Percentiles rank a stretch among this genome's conserved stretches.
phyloP scores from a whole-genome alignment of 2,888 invertebrate species.

The Fragum sueziense region DNA sequence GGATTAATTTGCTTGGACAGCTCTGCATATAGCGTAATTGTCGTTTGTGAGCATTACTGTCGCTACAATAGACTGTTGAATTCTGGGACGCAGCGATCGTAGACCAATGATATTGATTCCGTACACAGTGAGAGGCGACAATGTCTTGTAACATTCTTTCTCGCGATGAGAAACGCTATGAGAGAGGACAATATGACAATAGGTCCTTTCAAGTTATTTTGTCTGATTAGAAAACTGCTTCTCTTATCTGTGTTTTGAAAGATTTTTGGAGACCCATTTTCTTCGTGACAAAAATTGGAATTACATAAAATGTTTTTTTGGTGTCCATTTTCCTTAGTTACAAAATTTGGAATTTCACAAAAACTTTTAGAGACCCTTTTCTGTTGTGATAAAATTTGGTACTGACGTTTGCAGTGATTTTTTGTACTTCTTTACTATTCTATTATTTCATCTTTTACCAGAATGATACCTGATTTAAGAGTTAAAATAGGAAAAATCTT shows the following conservation, averaged over 20 bases:
- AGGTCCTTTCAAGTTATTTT: background rate
- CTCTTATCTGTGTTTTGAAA: background rate
- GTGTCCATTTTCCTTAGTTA: too few species aligned
- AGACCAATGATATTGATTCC: conserved; percentile 16
- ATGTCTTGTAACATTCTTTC: background rate
- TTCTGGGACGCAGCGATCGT: conserved; percentile 10
- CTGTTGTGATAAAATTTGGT: too few species aligned
- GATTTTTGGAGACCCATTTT: too few species aligned
- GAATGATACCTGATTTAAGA: too few species aligned
- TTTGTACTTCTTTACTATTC: too few species aligned
- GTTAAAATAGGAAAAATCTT: too few species aligned
- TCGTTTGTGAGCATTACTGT: conserved; percentile 58
- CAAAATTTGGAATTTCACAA: too few species aligned
- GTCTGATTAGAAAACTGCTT: background rate
- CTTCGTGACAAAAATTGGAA: too few species aligned
- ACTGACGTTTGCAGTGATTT: too few species aligned
- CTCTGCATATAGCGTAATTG: conserved; percentile 60
- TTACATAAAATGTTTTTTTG: too few species aligned
- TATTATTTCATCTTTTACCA: too few species aligned
- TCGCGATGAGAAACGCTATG: conserved; percentile 5
- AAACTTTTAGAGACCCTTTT: too few species aligned
- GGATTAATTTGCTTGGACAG: conserved; percentile 62
- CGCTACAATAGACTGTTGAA: conserved; percentile 38
- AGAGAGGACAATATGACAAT: conserved; percentile 26
- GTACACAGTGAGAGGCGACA: background rate